phyloP scores from a whole-genome alignment of 1,140 invertebrate genomes.

The Sesamia nonagrioides region DNA sequence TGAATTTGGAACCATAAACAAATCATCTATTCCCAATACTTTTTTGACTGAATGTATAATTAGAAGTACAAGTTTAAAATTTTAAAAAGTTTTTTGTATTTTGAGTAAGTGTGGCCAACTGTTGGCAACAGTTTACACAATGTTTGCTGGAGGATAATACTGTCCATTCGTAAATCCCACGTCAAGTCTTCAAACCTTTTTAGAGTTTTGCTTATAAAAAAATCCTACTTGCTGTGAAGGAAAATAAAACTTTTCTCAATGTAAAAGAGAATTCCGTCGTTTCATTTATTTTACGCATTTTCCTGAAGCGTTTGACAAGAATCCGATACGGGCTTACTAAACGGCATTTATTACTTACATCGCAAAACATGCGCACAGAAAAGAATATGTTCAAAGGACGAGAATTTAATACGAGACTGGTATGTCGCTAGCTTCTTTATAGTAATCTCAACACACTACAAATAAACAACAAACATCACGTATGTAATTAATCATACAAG shows the following conservation, averaged over 20 bases:
- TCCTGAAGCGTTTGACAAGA: conserved; percentile 11
- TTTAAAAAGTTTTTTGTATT: too few species aligned
- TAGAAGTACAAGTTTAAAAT: too few species aligned
- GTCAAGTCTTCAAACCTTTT: background rate
- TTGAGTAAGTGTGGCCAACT: too few species aligned
- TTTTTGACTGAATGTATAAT: too few species aligned
- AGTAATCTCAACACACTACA: conserved; percentile 19
- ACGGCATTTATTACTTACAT: background rate
- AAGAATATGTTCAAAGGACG: conserved; percentile 28
- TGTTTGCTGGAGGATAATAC: background rate
- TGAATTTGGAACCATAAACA: too few species aligned
- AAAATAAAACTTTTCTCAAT: background rate
- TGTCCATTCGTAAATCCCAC: background rate
- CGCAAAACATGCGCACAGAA: conserved; percentile 1
- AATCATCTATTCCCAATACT: too few species aligned
- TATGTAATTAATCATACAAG: conserved; percentile 65
- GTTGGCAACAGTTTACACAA: too few species aligned
- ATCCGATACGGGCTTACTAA: conserved; percentile 20
- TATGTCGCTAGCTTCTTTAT: conserved; percentile 32
- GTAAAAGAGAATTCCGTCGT: background rate
- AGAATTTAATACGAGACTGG: conserved; percentile 32
- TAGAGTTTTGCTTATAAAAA: background rate
- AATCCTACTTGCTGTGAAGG: background rate
- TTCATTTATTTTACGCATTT: conserved; percentile 15
- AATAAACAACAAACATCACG: conserved; percentile 32